These are phyloP conservation scores for Phenganax marumi DNA, from an alignment of 92 coral and sea anemone species.

Conservation along the genomic window DNA sequence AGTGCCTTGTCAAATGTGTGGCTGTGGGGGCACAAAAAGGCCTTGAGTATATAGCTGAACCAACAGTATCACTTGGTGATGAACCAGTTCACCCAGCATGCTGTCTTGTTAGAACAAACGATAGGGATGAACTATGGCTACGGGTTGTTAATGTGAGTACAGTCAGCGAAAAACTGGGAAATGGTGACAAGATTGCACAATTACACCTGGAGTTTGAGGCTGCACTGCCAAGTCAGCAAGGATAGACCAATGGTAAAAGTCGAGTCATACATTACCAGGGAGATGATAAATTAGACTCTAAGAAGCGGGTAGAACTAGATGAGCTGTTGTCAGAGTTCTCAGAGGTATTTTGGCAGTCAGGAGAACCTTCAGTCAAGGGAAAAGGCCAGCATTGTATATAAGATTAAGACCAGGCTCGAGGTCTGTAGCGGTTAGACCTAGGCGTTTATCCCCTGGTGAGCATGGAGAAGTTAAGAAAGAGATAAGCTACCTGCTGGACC, in stretches of 20 bases:
- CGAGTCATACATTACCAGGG: conserved; percentile 14
- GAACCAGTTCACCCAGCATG: conserved; percentile 30
- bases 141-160: conserved; percentile 18
- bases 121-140: not conserved
- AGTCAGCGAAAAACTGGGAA: not conserved
- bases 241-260: not conserved
- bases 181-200: conserved; percentile 22
- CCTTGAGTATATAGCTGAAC: conserved; percentile 17
- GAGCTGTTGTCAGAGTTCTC: conserved; percentile 19
- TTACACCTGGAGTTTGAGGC: conserved; percentile 28
- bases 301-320: conserved; percentile 1
- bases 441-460: conserved; percentile 30
- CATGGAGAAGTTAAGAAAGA: conserved; percentile 27
- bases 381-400: conserved; percentile 16
- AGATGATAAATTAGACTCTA: conserved; percentile 5
- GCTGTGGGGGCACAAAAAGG: not conserved
- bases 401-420: conserved; percentile 28
- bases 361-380: conserved; percentile 18
- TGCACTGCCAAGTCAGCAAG: conserved; percentile 12
- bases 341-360: conserved; percentile 20
- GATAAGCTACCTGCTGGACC: conserved; percentile 12
- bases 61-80: not conserved
- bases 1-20: conserved; percentile 13
- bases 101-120: conserved; percentile 1
- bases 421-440: conserved; percentile 21